phyloP scores from a whole-genome alignment of 1,140 invertebrate genomes.

The Mya arenaria region DNA sequence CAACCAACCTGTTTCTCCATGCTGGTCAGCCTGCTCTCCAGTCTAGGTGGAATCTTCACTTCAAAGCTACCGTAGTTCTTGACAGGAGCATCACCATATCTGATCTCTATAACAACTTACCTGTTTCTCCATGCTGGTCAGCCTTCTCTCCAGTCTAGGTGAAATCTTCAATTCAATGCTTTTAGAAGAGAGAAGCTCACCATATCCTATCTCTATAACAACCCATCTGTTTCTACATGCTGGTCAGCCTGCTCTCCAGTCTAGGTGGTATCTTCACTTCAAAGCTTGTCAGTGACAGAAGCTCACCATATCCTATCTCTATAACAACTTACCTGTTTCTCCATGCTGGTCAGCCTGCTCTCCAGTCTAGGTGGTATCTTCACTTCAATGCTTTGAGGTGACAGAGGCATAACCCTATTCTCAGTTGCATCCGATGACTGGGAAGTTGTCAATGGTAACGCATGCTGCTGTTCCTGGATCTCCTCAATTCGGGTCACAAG shows the following conservation, averaged over 20 bases:
- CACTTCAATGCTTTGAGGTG: slow-evolving; percentile 27
- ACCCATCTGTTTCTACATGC: no score
- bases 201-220: no score
- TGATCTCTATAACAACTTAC: no score
- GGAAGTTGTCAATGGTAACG: background rate
- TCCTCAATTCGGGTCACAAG: slow-evolving; percentile 67
- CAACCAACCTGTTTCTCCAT: slow-evolving; percentile 76
- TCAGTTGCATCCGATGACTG: background rate
- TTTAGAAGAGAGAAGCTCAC: background rate
- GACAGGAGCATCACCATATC: no score
- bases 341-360: slow-evolving; percentile 62
- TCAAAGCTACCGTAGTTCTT: no score
- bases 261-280: slow-evolving; percentile 65
- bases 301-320: no score
- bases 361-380: slow-evolving; percentile 70
- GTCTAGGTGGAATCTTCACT: slow-evolving; percentile 66
- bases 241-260: slow-evolving; percentile 68
- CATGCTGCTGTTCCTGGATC: slow-evolving; percentile 62
- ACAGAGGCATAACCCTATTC: background rate
- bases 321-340: slow-evolving; percentile 73
- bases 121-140: no score
- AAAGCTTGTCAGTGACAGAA: slow-evolving; percentile 1
- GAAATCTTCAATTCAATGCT: slow-evolving; percentile 62
- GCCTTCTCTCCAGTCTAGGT: slow-evolving; percentile 64
- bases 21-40: slow-evolving; percentile 64